Percentiles rank a stretch among this genome's conserved stretches.
phyloP scores from a whole-genome alignment of 2,888 invertebrate species.

The Acanthococcus lagerstroemiae region DNA sequence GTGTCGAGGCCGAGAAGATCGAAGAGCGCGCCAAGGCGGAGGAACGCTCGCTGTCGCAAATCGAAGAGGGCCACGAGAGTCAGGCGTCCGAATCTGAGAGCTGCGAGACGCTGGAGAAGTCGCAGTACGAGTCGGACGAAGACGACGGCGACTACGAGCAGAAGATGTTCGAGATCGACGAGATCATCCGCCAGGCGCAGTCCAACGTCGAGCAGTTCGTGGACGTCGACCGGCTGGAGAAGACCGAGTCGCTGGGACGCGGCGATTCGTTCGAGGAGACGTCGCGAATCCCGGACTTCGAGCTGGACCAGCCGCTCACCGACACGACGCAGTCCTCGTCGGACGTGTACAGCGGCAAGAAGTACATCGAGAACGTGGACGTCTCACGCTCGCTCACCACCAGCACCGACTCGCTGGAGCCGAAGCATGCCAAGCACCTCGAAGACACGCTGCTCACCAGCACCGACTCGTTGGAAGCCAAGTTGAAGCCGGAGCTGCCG shows the following conservation, averaged over 20 bases:
- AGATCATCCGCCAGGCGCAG: conserved; percentile 57
- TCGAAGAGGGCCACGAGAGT: conserved; percentile 51
- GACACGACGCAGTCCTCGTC: conserved; percentile 2
- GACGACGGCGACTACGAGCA: conserved; percentile 44
- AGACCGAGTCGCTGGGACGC: conserved; percentile 47
- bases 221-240: conserved; percentile 40
- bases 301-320: conserved; percentile 43
- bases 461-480: conserved; percentile 46
- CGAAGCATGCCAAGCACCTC: conserved; percentile 43
- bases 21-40: conserved; percentile 78
- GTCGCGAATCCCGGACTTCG: conserved; percentile 47
- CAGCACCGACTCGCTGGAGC: conserved; percentile 59
- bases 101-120: conserved; percentile 47
- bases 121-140: conserved; percentile 3
- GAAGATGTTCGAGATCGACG: conserved; percentile 57
- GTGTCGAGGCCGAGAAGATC: conserved; percentile 69
- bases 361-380: conserved; percentile 25
- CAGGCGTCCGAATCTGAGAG: conserved; percentile 49
- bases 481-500: conserved; percentile 37
- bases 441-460: conserved; percentile 40
- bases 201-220: conserved; percentile 54
- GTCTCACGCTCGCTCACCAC: conserved; percentile 32
- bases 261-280: conserved; percentile 48
- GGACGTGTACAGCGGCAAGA: conserved; percentile 28
- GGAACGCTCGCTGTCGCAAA: conserved; percentile 45